Evolutionary conservation across 1,140 invertebrate species (phyloP), one percentile per base, ranked within the genome.

Genomic region (Bacillus rossius): DNA sequence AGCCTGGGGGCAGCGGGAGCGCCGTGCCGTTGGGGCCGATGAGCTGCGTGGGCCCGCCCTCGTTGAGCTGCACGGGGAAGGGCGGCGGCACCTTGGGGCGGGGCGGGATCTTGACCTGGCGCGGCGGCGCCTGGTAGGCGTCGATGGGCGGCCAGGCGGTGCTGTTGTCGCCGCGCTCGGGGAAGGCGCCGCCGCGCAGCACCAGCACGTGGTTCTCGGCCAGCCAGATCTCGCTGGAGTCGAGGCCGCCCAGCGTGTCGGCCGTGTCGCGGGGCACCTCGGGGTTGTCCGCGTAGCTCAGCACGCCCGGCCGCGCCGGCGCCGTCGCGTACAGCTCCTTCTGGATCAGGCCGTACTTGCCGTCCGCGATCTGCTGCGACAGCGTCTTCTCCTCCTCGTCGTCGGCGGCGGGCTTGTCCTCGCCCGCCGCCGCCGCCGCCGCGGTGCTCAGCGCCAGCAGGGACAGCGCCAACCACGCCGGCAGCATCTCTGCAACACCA

Each of bases 281-380:
- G 0, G 84, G 77, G 67, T 92, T 91, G 0, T 79, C 72, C 14
- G 81, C 78, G 67, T 93, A 93, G 66, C 88, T 92, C 4, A 93
- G 76, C 16, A 93, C 83, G 0, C 91, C 91, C 0, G 89, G 89
- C 41, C 87, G 75, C 66, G 86, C 83, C 1, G 84, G 81, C 7
- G 77, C 73, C 8, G 80, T 79, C 0, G 79, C 67, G 67, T 89
- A 90, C 48, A 93, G 79, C 73, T 94, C 91, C 67, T 87, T 87
- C 65, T 93, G 89, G 60, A 94, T 91, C 0, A 94, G 74, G 2
- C 89, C 91, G 69, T 94, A 94, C 75, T 92, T 93, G 8, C 90
- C 91, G 67, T 92, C 90, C 42, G 87, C 84, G 49, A 92, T 88
- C 74, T 92, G 89, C 71, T 92, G 88, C 0, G 88, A 83, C 23